Percentiles rank a stretch among this genome's conserved stretches.
Evolutionary conservation across 2,888 invertebrate genomes (phyloP).

Genomic region (Hydrotaea diabolus): DNA sequence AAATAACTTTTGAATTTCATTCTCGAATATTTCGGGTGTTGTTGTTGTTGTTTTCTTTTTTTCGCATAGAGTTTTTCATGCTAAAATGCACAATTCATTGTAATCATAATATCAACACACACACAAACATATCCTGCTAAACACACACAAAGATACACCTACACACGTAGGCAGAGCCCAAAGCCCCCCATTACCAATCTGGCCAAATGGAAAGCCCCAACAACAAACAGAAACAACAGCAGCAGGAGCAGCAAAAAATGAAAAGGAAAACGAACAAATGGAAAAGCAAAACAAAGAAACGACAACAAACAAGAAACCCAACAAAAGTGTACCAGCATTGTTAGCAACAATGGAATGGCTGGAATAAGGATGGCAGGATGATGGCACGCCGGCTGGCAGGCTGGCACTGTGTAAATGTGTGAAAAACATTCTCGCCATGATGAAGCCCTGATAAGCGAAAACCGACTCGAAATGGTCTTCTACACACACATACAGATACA

Average conservation of each 20-base stretch:
- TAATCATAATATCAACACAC: constrained; percentile 28
- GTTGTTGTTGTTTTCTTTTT: not conserved
- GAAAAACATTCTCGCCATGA: not conserved
- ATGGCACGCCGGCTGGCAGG: too few relatives aligned
- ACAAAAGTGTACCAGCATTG: constrained; percentile 16
- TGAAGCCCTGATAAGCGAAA: not conserved
- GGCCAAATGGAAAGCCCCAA: too few relatives aligned
- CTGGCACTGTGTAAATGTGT: not conserved
- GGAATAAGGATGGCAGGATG: too few relatives aligned
- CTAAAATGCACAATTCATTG: constrained; percentile 51
- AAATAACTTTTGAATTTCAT: constrained; percentile 32
- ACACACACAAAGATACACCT: constrained; percentile 21
- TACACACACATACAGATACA: not conserved
- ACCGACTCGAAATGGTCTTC: not conserved
- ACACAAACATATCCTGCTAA: constrained; percentile 9
- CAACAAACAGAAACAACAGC: too few relatives aligned
- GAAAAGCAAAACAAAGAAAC: not conserved
- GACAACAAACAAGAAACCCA: not conserved
- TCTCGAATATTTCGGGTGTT: not conserved
- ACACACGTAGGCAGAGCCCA: not conserved
- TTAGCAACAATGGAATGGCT: not conserved
- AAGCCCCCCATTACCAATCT: not conserved
- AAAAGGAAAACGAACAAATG: not conserved
- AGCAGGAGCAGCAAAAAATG: not conserved
- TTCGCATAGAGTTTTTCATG: constrained; percentile 38